Evolutionary conservation across 2,888 invertebrate species (phyloP), one percentile per base, ranked within the genome.

Genomic region (Acronicta leporina): DNA sequence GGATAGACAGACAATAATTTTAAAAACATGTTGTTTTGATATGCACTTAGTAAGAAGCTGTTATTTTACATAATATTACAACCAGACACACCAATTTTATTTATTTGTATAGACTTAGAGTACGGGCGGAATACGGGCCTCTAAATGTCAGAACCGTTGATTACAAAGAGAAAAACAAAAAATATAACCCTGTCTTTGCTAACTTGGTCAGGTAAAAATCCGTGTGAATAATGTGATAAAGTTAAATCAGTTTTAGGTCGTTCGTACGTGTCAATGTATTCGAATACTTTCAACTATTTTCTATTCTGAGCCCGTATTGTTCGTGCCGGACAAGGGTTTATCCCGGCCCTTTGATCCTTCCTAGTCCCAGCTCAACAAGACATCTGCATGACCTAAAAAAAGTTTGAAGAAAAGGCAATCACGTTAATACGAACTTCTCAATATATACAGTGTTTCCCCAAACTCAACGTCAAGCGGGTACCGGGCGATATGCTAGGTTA

Each of bases 271-370:
- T 66, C 53, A 62, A 69, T 73, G 41, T 15, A 43, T 42, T n/a
- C 13, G 65, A 58, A 65, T 41, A 44, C 38, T 44, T 33, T 49
- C 20, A 16, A 38, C 59, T 33, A 40, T 54, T 73, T 68, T 72
- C 64, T 65, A 74, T 55, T 66, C 67, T 13, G 27, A 10, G 41
- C 43, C 54, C 75, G 54, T 66, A 61, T 71, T 60, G 54, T 75
- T 56, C 71, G 55, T 70, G 67, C 49, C 20, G 40, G 61, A 68
- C 68, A 57, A 71, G 66, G 58, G 75, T 27, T 44, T 16, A 33
- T 50, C 38, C 48, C 44, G 13, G 25, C 44, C 55, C 61, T 46
- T 49, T 72, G 67, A 61, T 54, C 67, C 11, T 41, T 45, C 67
- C 42, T 13, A 52, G 38, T 51, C 56, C 60, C 38, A 49, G 45